These are phyloP conservation scores for Cryptoprocta ferox DNA, from an alignment of 2,797 vertebrate species.

Conservation along the genomic window DNA sequence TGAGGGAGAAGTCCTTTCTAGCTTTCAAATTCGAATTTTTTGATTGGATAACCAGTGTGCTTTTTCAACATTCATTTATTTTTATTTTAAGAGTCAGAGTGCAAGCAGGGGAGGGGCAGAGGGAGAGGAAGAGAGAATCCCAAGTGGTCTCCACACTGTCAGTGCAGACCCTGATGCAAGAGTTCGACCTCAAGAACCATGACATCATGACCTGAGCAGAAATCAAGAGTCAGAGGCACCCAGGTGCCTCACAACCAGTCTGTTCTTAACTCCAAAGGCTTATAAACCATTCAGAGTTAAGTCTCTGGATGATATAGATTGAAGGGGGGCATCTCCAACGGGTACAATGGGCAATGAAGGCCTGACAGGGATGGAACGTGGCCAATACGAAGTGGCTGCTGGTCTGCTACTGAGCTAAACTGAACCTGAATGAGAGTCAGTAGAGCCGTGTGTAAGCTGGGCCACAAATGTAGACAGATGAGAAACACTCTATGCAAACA, in stretches of 20 bases:
- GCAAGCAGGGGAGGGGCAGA: too few relatives aligned
- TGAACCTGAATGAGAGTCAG: background rate
- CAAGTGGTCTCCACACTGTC: too few relatives aligned
- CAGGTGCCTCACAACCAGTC: background rate
- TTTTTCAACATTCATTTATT: too few relatives aligned
- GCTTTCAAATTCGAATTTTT: background rate
- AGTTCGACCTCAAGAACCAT: too few relatives aligned
- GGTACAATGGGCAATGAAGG: too few relatives aligned
- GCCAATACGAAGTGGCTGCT: accelerated
- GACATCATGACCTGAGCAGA: too few relatives aligned
- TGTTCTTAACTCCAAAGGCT: background rate
- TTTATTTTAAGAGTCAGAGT: too few relatives aligned
- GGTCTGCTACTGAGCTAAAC: background rate
- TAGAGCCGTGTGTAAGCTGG: background rate
- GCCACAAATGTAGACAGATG: accelerated
- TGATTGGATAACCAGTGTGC: background rate
- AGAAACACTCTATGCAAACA: background rate
- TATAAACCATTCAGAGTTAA: background rate
- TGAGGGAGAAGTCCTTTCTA: background rate
- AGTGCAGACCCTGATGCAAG: too few relatives aligned
- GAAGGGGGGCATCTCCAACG: background rate
- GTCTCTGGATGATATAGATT: background rate
- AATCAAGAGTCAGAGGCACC: too few relatives aligned
- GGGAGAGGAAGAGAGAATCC: too few relatives aligned
- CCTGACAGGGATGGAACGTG: accelerated